Evolutionary conservation across 2,888 invertebrate genomes (phyloP).

Genomic region (Pheosia gnoma): DNA sequence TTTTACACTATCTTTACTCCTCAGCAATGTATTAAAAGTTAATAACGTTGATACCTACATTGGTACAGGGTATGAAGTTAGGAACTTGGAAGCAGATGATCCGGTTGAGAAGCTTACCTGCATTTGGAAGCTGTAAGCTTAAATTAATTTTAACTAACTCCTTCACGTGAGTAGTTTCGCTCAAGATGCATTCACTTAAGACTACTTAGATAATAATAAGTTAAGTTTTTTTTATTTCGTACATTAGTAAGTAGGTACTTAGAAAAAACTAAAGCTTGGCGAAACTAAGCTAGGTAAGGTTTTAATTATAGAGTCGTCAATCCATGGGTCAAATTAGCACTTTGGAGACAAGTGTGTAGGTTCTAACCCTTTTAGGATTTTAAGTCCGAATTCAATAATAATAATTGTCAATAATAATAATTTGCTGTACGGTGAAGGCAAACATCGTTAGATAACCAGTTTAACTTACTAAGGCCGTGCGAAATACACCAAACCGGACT

Average conservation of each 20-base stretch:
- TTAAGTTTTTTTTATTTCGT: background rate
- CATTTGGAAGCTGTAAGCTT: constrained; percentile 34
- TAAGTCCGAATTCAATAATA: too few species aligned
- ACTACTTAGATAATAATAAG: background rate
- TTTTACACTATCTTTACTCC: background rate
- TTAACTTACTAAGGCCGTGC: too few species aligned
- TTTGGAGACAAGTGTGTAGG: too few species aligned
- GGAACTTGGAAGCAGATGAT: constrained; percentile 16
- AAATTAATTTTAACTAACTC: constrained; percentile 40
- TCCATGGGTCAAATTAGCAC: too few species aligned
- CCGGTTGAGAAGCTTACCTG: constrained; percentile 19
- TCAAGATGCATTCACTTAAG: background rate
- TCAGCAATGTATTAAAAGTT: background rate
- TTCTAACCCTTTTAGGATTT: too few species aligned
- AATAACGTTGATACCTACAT: background rate
- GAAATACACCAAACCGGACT: too few species aligned
- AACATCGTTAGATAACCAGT: too few species aligned
- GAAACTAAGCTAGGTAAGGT: too few species aligned
- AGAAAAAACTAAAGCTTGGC: background rate
- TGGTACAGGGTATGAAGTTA: background rate
- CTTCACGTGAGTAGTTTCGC: background rate
- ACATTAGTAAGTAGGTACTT: background rate
- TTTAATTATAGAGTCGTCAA: too few species aligned
- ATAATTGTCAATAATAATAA: too few species aligned
- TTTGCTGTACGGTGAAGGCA: too few species aligned